phyloP scores from a whole-genome alignment of 1,140 invertebrate species.

The Bombus ignitus region DNA sequence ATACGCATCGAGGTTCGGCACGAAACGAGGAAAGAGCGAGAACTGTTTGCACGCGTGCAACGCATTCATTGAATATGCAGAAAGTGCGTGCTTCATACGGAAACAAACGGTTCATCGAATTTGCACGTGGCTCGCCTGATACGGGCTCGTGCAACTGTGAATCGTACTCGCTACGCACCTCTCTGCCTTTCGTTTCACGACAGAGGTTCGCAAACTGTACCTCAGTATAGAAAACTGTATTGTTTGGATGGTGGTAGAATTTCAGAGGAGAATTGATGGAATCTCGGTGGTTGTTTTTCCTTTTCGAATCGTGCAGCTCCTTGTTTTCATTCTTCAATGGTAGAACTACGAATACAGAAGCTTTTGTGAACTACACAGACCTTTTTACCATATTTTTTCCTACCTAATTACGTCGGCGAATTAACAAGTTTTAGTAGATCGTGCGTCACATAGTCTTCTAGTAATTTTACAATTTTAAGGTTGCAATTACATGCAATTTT shows the following conservation, averaged over 20 bases:
- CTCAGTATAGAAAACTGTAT: neutral
- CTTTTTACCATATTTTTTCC: neutral
- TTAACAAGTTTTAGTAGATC: too few relatives aligned
- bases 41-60: slow-evolving; percentile 5
- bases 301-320: neutral
- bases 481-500: too few relatives aligned
- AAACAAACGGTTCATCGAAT: slow-evolving; percentile 43
- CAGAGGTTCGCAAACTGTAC: neutral
- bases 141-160: slow-evolving; percentile 2
- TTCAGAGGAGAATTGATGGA: neutral
- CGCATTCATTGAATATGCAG: slow-evolving; percentile 32
- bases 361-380: neutral
- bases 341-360: too few relatives aligned
- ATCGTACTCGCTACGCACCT: neutral
- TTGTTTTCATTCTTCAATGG: neutral
- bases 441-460: too few relatives aligned
- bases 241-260: neutral
- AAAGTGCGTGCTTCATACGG: slow-evolving; percentile 33
- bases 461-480: too few relatives aligned
- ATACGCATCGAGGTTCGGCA: neutral
- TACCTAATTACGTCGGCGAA: too few relatives aligned
- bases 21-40: slow-evolving; percentile 5
- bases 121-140: slow-evolving; percentile 29
- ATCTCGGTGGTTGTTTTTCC: neutral
- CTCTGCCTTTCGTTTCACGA: neutral